Evolutionary conservation across 2,113 vertebrate species (phyloP), one percentile per base, ranked within the genome.

Genomic region (Scomber colias): DNA sequence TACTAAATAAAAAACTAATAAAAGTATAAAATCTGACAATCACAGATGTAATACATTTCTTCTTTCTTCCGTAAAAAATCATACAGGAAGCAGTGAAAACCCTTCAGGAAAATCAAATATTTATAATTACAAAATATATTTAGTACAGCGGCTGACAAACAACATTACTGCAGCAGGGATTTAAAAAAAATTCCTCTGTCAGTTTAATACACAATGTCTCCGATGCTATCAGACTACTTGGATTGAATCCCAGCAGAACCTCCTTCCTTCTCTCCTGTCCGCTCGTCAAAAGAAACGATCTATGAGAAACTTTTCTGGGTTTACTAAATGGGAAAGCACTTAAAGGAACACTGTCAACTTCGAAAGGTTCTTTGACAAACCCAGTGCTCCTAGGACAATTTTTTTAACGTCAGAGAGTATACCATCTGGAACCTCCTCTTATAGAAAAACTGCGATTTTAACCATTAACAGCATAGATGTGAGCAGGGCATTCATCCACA

Each of bases 211-310:
- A 60, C 19, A 57, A 9, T 31, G 16, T 59, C 60, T 59, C 50
- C 14, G 30, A 51, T 66, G n/a, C 61, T 69, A 27, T 69, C 44
- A 19, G 19, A 40, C 7, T 2, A 30, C 62, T 68, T 55, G 49
- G 56, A 74, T 46, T 3, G 2, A n/a, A 49, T 48, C 30, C 61
- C 17, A 56, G 27, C 57, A 62, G 56, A 74, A 75, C 40, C 27
- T 60, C 17, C 2, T 51, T 9, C 24, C 19, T 59, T 0, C 4
- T 2, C 31, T 65, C 71, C 11, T 3, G 7, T 61, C 2, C 40
- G 3, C 72, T 53, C 46, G 45, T 10, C 27, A 59, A 46, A 64
- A 64, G 64, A 31, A 65, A 65, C 45, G 14, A 17, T 14, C 14
- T 11, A 40, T 11, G 16, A 3, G 1, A 2, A 27, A 19, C 19